These are phyloP conservation scores for Ichneumoninae sp. DNA, from an alignment of 2,888 invertebrate species.

Conservation along the genomic window DNA sequence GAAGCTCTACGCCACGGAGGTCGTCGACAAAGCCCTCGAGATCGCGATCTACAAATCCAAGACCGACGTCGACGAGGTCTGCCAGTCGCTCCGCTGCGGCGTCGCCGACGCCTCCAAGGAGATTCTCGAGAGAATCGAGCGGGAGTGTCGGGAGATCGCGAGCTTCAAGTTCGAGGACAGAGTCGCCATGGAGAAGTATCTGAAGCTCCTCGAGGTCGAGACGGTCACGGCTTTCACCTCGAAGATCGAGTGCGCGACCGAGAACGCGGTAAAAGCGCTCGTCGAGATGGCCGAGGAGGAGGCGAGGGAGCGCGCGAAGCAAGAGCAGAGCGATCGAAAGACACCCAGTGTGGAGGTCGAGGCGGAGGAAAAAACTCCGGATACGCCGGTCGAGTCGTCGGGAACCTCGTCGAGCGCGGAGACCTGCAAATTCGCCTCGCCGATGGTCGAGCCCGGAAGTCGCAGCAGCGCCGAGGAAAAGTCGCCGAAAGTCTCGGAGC, in stretches of 20 bases:
- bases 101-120: slow-evolving; percentile 81
- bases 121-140: slow-evolving; percentile 78
- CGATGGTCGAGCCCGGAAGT: slow-evolving; percentile 53
- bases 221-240: slow-evolving; percentile 79
- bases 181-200: slow-evolving; percentile 75
- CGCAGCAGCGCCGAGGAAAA: slow-evolving; percentile 74
- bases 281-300: slow-evolving; percentile 83
- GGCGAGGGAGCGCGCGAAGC: slow-evolving; percentile 77
- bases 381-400: slow-evolving; percentile 16
- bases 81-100: slow-evolving; percentile 79
- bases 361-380: slow-evolving; percentile 42
- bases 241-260: slow-evolving; percentile 81
- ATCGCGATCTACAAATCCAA: slow-evolving; percentile 83
- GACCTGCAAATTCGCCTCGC: slow-evolving; percentile 39
- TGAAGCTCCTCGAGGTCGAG: slow-evolving; percentile 76
- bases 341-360: slow-evolving; percentile 24
- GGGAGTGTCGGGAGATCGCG: slow-evolving; percentile 79
- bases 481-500: slow-evolving; percentile 62
- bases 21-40: slow-evolving; percentile 82
- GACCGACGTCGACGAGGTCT: slow-evolving; percentile 82
- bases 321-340: slow-evolving; percentile 61
- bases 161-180: slow-evolving; percentile 74
- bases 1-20: slow-evolving; percentile 81
- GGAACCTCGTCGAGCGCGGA: background rate
- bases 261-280: slow-evolving; percentile 82